Base-by-base conservation (phyloP, 2,113 vertebrate genomes). In the Gobius niger region DNA sequence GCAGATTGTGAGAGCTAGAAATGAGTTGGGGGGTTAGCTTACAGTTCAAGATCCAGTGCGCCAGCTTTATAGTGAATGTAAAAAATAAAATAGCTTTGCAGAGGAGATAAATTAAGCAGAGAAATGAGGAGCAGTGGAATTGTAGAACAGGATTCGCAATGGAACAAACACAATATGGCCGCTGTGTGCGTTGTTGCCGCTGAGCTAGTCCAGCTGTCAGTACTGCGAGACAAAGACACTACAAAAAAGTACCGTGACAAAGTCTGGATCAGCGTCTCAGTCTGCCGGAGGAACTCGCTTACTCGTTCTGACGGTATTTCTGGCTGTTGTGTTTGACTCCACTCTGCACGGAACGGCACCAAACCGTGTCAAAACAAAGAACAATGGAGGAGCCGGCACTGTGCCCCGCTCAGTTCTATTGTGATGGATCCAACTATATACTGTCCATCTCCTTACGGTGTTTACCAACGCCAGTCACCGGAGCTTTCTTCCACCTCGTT, bases 291-390 rank as follows among this genome's bases (percentile, higher is more conserved):
- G 14, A 60, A 42, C 56, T 60, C 56, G 15, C 40, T 15, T 9
- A 14, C 15, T 12, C 47, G 5, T 50, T 50, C 47, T 15, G 56
- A 9, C 16, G 42, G 34, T 60, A 60, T 60, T 42, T 60, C 42
- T 60, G 34, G 56, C 13, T 42, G 56, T 60, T 59, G 13, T 15
- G 56, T 59, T 59, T 59, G 24, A 41, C 56, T 60, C n/a, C 7
- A 15, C 40, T 34, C 18, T 42, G 13, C 9, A 42, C 56, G 40
- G 14, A 6, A 13, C 14, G 56, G 34, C 56, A 60, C 40, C 56
- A 41, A 42, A 60, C 56, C n/a, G 56, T 41, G 56, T 60, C 34
- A 42, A 60, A 60, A 60, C 56, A 60, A 42, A 42, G 56, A 60
- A 60, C 56, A 60, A 60, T 60, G 56, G 56, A 34, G 34, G 42